Percentiles rank a stretch among this genome's conserved stretches.
Conservation (phyloP, 2,797 vertebrate genomes). For the Octomys mimax region DNA sequence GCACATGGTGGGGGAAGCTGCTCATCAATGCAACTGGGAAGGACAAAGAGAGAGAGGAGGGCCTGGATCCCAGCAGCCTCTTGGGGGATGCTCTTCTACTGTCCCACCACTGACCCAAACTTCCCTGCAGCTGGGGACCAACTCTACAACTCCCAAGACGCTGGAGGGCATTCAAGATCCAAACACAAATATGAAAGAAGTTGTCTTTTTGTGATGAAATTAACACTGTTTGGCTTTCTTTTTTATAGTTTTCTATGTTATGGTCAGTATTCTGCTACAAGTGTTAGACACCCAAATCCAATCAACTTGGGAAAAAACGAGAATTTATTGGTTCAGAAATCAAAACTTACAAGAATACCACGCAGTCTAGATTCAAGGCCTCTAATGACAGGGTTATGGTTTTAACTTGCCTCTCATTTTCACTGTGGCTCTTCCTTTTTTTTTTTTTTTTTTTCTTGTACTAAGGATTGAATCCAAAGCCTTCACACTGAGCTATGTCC, state of each 20-base stretch:
- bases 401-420: background rate
- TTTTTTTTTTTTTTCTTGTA: background rate
- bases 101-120: background rate
- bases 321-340: conserved; percentile 14
- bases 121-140: background rate
- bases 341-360: background rate
- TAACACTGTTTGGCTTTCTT: background rate
- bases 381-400: background rate
- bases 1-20: no score
- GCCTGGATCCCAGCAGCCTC: background rate
- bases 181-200: background rate
- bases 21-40: background rate
- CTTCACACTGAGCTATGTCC: background rate
- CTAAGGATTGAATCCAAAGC: background rate
- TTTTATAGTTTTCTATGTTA: background rate
- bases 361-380: background rate
- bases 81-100: background rate
- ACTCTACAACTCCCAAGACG: background rate
- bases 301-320: background rate
- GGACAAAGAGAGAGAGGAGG: background rate
- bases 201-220: background rate
- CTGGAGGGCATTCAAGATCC: background rate
- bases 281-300: background rate
- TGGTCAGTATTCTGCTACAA: background rate
- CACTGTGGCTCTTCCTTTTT: background rate